Percentiles rank a stretch among this genome's conserved stretches.
Conservation (phyloP, 2,113 vertebrate genomes). For the Brachypteracias leptosomus region DNA sequence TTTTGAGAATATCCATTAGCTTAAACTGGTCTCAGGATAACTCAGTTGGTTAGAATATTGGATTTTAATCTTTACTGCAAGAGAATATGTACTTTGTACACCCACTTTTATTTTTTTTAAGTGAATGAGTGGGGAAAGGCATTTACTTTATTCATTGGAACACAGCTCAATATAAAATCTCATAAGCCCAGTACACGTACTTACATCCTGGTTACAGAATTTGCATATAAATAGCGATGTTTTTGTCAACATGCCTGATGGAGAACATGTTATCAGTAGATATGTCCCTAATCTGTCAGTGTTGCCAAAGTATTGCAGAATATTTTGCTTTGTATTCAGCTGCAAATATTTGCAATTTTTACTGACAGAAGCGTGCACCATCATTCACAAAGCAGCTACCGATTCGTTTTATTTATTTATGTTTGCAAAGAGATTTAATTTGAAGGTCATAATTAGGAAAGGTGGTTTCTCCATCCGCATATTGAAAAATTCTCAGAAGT, state of each 20-base stretch:
- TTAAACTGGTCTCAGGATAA: background rate
- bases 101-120: background rate
- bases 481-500: background rate
- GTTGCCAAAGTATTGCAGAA: background rate
- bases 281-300: background rate
- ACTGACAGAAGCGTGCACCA: fast-evolving
- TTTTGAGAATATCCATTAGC: background rate
- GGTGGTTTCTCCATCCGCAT: background rate
- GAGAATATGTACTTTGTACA: background rate
- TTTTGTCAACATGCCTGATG: background rate
- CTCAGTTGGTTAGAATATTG: background rate
- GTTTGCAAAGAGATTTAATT: background rate
- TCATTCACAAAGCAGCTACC: fast-evolving
- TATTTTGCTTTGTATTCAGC: background rate
- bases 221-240: background rate
- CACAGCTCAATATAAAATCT: background rate
- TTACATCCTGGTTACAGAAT: background rate
- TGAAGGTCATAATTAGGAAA: background rate
- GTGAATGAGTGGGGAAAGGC: background rate
- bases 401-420: background rate
- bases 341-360: background rate
- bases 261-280: background rate
- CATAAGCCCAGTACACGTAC: background rate
- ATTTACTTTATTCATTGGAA: background rate
- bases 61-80: background rate